A percentile compares a stretch with the other conserved stretches of the same genome.
These are phyloP conservation scores for Octonoba sinensis DNA, from an alignment of 2,888 invertebrate species.

Conservation along the genomic window DNA sequence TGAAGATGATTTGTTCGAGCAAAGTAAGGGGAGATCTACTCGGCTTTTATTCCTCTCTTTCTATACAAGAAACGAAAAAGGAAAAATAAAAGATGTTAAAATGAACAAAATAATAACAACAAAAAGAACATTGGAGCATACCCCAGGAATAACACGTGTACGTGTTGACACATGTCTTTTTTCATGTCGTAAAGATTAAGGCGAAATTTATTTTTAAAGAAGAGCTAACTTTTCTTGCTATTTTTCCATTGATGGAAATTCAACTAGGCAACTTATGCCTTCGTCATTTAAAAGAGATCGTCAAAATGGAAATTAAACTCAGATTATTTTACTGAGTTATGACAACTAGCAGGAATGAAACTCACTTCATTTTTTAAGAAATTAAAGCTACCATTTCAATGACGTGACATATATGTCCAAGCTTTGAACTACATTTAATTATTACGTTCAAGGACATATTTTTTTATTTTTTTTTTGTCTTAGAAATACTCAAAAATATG, in stretches of 20 bases:
- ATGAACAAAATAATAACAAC: not conserved
- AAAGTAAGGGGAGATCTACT: conserved; percentile 10
- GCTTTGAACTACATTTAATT: no score
- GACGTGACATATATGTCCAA: not conserved
- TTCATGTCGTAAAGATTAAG: not conserved
- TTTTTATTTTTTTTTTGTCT: no score
- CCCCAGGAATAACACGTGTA: conserved; percentile 13
- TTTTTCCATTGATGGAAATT: conserved; percentile 10
- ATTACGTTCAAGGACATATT: no score
- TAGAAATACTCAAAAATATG: no score
- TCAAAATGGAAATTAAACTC: conserved; percentile 33
- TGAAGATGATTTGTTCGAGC: not conserved
- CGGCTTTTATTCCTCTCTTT: not conserved
- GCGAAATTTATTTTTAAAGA: conserved; percentile 13
- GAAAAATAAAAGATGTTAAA: not conserved
- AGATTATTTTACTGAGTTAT: conserved; percentile 5
- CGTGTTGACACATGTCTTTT: conserved; percentile 2
- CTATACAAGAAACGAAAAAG: not conserved
- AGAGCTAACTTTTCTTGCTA: not conserved
- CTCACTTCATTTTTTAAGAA: not conserved
- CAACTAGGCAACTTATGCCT: conserved; percentile 7
- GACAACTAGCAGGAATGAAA: not conserved
- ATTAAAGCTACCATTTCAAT: conserved; percentile 2
- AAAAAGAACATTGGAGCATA: not conserved
- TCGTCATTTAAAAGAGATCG: conserved; percentile 15